Conservation (phyloP, 1,140 invertebrate species). For the Carposina sasakii region DNA sequence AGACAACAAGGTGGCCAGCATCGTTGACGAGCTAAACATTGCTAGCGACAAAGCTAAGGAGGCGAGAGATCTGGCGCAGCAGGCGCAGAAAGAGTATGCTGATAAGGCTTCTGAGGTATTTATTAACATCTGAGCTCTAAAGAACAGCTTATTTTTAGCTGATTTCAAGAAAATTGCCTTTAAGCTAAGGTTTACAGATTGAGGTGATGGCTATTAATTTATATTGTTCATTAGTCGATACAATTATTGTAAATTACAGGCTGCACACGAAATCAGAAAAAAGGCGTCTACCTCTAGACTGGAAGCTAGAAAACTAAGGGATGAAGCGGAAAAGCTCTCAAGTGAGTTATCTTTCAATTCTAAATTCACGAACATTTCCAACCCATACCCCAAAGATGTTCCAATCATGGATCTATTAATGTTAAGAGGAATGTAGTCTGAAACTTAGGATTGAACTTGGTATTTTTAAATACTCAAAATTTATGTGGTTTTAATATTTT, state of each 20-base stretch:
- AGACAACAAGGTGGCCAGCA: slow-evolving; percentile 74
- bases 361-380: no score
- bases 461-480: no score
- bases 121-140: slow-evolving; percentile 17
- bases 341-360: slow-evolving; percentile 32
- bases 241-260: slow-evolving; percentile 41
- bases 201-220: no score
- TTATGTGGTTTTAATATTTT: no score
- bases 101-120: slow-evolving; percentile 82
- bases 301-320: slow-evolving; percentile 81
- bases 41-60: slow-evolving; percentile 86
- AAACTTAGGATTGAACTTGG: no score
- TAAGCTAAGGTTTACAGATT: no score
- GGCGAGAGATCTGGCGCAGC: slow-evolving; percentile 82
- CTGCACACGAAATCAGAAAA: slow-evolving; percentile 83
- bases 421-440: no score
- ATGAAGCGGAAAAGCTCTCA: slow-evolving; percentile 83
- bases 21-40: slow-evolving; percentile 77
- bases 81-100: slow-evolving; percentile 82
- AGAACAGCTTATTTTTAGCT: no score
- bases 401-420: no score
- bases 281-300: slow-evolving; percentile 84
- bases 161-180: no score
- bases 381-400: no score
- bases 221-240: no score